These are phyloP conservation scores for Hyposmocoma kahamanoa DNA, from an alignment of 1,140 invertebrate genomes.

Conservation along the genomic window DNA sequence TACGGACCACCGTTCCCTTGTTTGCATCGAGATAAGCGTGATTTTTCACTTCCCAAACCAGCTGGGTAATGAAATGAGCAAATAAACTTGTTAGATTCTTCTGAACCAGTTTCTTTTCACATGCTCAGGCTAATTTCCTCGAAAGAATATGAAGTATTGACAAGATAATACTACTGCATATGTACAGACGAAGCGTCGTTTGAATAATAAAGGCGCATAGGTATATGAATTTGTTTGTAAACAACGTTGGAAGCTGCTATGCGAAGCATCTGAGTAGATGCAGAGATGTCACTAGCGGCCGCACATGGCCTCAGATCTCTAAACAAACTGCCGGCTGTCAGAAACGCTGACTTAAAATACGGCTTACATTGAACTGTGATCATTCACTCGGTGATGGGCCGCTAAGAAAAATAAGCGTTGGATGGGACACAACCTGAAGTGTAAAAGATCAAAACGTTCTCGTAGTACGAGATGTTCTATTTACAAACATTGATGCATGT, in stretches of 20 bases:
- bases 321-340: slow-evolving; percentile 11
- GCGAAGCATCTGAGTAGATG: slow-evolving; percentile 32
- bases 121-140: slow-evolving; percentile 43
- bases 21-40: slow-evolving; percentile 64
- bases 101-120: slow-evolving; percentile 40
- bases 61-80: slow-evolving; percentile 52
- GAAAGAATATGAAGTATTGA: slow-evolving; percentile 26
- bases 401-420: slow-evolving; percentile 27
- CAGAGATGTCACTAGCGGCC: slow-evolving; percentile 30
- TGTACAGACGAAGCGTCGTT: not conserved
- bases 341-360: slow-evolving; percentile 7
- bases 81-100: slow-evolving; percentile 49
- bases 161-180: slow-evolving; percentile 13
- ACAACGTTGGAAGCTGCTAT: slow-evolving; percentile 34
- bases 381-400: not conserved
- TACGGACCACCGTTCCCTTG: slow-evolving; percentile 55
- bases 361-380: slow-evolving; percentile 27
- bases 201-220: not conserved
- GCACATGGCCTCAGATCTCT: slow-evolving; percentile 5
- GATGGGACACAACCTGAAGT: slow-evolving; percentile 26
- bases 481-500: slow-evolving; percentile 72
- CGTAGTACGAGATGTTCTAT: slow-evolving; percentile 57
- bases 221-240: slow-evolving; percentile 49
- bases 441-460: slow-evolving; percentile 33
- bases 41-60: slow-evolving; percentile 69